Evolutionary conservation across 2,888 invertebrate genomes (phyloP).

Genomic region (Theodoxus fluviatilis): DNA sequence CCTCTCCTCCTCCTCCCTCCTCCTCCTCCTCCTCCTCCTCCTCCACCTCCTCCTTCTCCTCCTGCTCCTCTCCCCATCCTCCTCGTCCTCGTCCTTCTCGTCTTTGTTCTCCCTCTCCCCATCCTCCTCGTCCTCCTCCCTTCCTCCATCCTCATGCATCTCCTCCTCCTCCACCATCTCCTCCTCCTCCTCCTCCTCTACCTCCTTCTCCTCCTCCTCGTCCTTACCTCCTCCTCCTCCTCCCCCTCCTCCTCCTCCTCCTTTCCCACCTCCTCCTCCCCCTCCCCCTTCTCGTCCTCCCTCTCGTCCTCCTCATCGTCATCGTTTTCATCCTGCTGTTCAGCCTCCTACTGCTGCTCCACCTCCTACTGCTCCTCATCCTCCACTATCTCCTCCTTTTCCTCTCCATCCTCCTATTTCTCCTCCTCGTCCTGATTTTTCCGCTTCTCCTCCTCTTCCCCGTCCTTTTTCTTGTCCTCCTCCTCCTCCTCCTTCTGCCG

Average conservation of each 20-base stretch:
- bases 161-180: slow-evolving; percentile 1
- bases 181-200: background rate
- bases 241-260: slow-evolving; percentile 8
- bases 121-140: background rate
- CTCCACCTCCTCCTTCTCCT: background rate
- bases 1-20: background rate
- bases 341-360: background rate
- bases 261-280: background rate
- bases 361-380: background rate
- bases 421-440: slow-evolving; percentile 1
- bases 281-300: slow-evolving; percentile 1
- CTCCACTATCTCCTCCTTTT: background rate
- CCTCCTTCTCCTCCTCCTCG: slow-evolving; percentile 17
- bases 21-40: background rate
- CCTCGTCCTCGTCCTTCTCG: background rate
- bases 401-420: background rate
- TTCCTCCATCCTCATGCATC: background rate
- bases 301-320: background rate
- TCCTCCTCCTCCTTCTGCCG: background rate
- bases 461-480: slow-evolving; percentile 4
- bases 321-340: background rate
- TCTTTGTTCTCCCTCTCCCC: background rate
- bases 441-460: slow-evolving; percentile 8
- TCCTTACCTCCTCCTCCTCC: background rate
- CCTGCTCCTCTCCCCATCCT: background rate